Conservation (phyloP, 2,797 vertebrate genomes). For the Sorex maritimensis region DNA sequence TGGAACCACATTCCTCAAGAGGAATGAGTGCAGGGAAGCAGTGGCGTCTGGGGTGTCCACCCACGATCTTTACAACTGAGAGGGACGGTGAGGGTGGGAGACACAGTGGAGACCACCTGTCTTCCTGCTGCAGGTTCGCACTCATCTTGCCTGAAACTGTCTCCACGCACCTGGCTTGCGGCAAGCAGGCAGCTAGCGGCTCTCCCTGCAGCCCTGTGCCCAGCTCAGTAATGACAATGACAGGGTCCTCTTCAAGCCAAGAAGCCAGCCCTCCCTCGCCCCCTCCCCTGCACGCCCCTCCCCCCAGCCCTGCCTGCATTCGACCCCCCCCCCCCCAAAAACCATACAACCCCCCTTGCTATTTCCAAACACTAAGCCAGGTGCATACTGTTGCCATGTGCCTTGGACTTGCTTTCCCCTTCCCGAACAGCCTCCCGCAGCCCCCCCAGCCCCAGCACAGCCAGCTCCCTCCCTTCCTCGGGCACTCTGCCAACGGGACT, state of each 20-base stretch:
- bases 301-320: not conserved
- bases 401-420: constrained; percentile 16
- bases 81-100: not conserved
- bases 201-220: not conserved
- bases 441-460: not conserved
- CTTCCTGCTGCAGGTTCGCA: not conserved
- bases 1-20: constrained; percentile 16
- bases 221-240: too few species aligned
- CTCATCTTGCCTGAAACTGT: not conserved
- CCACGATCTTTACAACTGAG: constrained; percentile 14
- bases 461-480: not conserved
- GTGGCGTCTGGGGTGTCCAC: not conserved
- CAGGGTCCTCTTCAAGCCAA: not conserved
- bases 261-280: not conserved
- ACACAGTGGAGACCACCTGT: not conserved
- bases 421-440: not conserved
- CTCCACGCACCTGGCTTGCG: not conserved
- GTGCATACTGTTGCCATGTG: not conserved
- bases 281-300: not conserved
- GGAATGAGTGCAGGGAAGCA: not conserved
- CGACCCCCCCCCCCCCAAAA: accelerated
- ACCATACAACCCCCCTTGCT: not conserved
- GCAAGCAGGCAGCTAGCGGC: not conserved
- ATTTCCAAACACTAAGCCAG: not conserved
- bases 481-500: not conserved